Evolutionary conservation across 2,113 vertebrate genomes (phyloP).

Genomic region (Ginglymostoma cirratum): DNA sequence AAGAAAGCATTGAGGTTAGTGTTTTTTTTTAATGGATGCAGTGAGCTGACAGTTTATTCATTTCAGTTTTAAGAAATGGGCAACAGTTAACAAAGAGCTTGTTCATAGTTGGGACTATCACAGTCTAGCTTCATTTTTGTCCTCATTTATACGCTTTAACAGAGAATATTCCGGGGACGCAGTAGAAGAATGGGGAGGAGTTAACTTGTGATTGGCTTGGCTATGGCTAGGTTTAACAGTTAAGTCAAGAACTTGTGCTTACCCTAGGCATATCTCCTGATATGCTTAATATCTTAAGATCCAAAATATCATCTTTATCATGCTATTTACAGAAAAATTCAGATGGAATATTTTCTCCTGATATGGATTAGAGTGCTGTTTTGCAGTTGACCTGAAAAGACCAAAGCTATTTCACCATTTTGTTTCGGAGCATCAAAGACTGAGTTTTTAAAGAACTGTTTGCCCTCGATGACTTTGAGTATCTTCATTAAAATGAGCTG

Average conservation of each 20-base stretch:
- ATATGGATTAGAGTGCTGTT: not conserved
- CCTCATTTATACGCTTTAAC: not conserved
- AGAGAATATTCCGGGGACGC: not conserved
- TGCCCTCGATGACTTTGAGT: not conserved
- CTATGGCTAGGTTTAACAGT: not conserved
- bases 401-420: not conserved
- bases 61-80: not conserved
- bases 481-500: not conserved
- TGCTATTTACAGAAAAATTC: not conserved
- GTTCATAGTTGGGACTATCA: not conserved
- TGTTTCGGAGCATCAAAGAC: not conserved
- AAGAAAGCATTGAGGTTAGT: conserved; percentile 50
- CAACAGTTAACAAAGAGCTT: not conserved
- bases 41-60: not conserved
- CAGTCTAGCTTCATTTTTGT: not conserved
- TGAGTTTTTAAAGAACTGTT: not conserved
- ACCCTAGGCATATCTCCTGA: not conserved
- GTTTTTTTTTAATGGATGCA: not conserved
- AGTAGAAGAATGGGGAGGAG: not conserved
- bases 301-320: not conserved
- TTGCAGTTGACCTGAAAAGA: not conserved
- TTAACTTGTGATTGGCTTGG: not conserved
- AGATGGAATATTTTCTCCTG: not conserved
- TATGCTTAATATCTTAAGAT: not conserved
- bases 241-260: not conserved